A percentile compares a stretch with the other conserved stretches of the same genome.
These are phyloP conservation scores for Patella pellucida DNA, from an alignment of 2,888 invertebrate genomes.

Conservation along the genomic window DNA sequence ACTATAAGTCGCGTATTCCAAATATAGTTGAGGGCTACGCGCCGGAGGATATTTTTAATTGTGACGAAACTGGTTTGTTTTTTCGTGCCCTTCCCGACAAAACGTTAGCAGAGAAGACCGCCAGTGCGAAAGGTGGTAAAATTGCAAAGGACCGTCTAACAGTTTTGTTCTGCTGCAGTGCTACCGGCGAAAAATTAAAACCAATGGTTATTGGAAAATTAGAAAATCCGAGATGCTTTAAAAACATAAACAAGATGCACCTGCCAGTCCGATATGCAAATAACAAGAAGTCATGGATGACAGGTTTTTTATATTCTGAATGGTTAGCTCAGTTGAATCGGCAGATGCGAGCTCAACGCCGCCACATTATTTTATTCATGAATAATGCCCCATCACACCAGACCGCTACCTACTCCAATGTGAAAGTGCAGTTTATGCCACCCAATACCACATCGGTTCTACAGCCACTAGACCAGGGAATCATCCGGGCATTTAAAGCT, in stretches of 20 bases:
- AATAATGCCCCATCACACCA: too few relatives aligned
- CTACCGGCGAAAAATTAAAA: too few relatives aligned
- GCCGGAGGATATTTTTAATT: too few relatives aligned
- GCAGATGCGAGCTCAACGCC: constrained; percentile 16
- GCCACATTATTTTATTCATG: constrained; percentile 27
- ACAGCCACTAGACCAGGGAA: too few relatives aligned
- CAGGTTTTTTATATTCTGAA: constrained; percentile 22
- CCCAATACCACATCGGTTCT: neutral
- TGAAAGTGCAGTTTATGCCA: too few relatives aligned
- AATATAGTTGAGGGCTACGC: too few relatives aligned
- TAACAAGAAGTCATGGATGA: constrained; percentile 43
- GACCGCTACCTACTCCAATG: too few relatives aligned
- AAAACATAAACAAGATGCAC: too few relatives aligned
- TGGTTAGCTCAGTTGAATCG: constrained; percentile 30
- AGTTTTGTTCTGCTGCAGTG: constrained; percentile 37
- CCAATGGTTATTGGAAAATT: too few relatives aligned
- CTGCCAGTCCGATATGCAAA: constrained; percentile 30
- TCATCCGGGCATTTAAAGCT: neutral
- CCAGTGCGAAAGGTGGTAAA: constrained; percentile 31
- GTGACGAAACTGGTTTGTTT: constrained; percentile 43
- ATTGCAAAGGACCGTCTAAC: constrained; percentile 39
- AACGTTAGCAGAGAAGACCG: constrained; percentile 30
- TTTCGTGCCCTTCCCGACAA: constrained; percentile 34
- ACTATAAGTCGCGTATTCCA: too few relatives aligned
- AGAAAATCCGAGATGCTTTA: too few relatives aligned